Conservation (phyloP, 1,140 invertebrate species). For the Drusus annulatus region DNA sequence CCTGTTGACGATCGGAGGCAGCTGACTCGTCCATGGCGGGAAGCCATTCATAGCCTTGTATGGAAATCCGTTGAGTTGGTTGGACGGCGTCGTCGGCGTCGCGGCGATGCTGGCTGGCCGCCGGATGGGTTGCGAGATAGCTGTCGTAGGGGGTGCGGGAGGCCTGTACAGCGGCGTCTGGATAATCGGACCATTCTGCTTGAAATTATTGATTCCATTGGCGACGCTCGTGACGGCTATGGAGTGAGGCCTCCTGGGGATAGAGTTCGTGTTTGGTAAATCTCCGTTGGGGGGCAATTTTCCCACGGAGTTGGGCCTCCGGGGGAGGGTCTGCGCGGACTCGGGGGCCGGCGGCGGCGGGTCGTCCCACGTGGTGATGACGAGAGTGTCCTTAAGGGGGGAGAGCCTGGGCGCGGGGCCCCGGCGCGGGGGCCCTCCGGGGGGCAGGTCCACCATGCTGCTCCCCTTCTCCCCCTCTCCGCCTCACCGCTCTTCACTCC, state of each 20-base stretch:
- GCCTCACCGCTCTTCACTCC: background rate
- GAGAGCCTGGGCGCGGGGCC: conserved; percentile 39
- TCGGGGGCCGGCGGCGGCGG: conserved; percentile 67
- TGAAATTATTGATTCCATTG: conserved; percentile 38
- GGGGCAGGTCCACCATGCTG: conserved; percentile 31
- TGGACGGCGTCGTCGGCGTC: conserved; percentile 30
- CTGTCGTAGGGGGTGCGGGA: conserved; percentile 49
- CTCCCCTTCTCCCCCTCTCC: conserved; percentile 4
- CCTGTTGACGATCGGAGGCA: conserved; percentile 58
- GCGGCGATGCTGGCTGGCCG: conserved; percentile 68
- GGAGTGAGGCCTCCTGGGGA: conserved; percentile 56
- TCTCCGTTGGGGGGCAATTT: conserved; percentile 55
- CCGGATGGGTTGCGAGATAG: conserved; percentile 65
- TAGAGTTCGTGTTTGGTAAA: conserved; percentile 45
- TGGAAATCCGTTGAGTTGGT: conserved; percentile 32
- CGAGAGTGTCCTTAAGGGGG: conserved; percentile 56
- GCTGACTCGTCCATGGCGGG: conserved; percentile 27
- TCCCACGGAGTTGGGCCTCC: conserved; percentile 63
- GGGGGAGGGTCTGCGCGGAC: conserved; percentile 56
- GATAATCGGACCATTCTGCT: background rate
- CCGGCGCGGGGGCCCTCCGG: conserved; percentile 15
- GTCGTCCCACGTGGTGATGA: conserved; percentile 62
- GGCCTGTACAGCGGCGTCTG: conserved; percentile 50
- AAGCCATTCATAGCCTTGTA: conserved; percentile 56
- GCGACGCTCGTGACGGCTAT: conserved; percentile 50